Evolutionary conservation across 2,113 vertebrate genomes (phyloP).

Genomic region (Caranx ignobilis): DNA sequence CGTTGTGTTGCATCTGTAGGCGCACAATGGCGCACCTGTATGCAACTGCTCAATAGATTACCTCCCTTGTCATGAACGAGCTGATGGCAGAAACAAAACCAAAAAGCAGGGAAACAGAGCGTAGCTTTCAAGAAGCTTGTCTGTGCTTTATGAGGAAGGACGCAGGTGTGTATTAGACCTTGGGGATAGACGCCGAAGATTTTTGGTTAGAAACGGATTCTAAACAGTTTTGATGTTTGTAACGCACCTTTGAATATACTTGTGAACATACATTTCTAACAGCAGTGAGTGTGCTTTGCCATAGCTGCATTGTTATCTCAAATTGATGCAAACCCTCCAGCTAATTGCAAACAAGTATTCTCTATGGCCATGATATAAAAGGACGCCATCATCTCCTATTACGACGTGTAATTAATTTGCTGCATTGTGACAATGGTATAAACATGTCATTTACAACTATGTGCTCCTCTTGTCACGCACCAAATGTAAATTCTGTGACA

Average conservation of each 20-base stretch:
- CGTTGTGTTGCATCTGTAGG: not conserved
- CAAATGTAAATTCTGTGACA: constrained; percentile 58
- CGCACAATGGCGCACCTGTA: not conserved
- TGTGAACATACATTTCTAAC: not conserved
- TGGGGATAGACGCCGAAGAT: not conserved
- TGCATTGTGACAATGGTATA: not conserved
- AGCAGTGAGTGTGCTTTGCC: not conserved
- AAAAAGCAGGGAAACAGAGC: not conserved
- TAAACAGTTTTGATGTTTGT: not conserved
- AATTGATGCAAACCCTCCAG: constrained; percentile 4
- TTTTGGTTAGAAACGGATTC: not conserved
- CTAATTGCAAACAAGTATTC: constrained; percentile 13
- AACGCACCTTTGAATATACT: not conserved
- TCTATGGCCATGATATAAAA: constrained; percentile 1
- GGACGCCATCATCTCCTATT: not conserved
- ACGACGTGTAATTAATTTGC: constrained; percentile 26
- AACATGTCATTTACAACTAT: constrained; percentile 29
- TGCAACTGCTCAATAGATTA: not conserved
- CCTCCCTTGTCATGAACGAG: not conserved
- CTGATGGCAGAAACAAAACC: not conserved
- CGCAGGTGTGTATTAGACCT: not conserved
- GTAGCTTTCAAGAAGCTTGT: not conserved
- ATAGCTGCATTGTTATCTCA: not conserved
- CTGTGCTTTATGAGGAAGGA: not conserved
- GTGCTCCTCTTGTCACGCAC: constrained; percentile 1